These are phyloP conservation scores for Caracal caracal DNA, from an alignment of 2,113 vertebrate genomes.

Conservation along the genomic window DNA sequence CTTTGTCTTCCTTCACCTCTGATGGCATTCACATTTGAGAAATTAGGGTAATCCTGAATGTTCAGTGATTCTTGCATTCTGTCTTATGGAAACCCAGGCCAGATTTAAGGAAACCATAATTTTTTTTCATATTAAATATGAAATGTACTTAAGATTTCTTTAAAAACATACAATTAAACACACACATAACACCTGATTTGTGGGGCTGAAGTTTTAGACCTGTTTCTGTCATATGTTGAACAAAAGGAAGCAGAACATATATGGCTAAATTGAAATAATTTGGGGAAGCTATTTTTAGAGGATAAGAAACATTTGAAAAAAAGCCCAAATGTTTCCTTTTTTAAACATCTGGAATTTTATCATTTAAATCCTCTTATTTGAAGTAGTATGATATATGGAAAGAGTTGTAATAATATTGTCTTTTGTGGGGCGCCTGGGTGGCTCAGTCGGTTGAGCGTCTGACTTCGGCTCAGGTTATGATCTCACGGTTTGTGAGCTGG, in stretches of 20 bases:
- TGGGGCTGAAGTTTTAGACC: background rate
- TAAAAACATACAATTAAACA: constrained; percentile 1
- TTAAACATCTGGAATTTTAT: background rate
- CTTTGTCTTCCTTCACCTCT: background rate
- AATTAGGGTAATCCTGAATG: background rate
- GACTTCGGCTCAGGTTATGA: too few species aligned
- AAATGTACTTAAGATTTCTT: background rate
- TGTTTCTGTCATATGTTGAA: background rate
- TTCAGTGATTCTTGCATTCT: background rate
- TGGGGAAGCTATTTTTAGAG: background rate
- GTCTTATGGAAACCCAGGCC: background rate
- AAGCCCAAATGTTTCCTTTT: background rate
- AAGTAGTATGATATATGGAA: background rate
- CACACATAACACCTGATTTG: background rate
- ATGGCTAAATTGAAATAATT: background rate
- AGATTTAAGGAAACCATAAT: background rate
- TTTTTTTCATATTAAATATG: constrained; percentile 4
- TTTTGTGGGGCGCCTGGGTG: background rate
- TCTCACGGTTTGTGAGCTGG: too few species aligned
- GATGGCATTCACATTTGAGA: constrained; percentile 24
- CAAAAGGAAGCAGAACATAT: background rate
- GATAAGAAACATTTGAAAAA: constrained; percentile 33
- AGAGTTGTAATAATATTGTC: background rate
- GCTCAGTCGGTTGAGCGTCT: too few species aligned
- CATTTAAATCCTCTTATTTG: background rate